phyloP scores from a whole-genome alignment of 2,888 invertebrate species.

The Mechanitis messenoides region DNA sequence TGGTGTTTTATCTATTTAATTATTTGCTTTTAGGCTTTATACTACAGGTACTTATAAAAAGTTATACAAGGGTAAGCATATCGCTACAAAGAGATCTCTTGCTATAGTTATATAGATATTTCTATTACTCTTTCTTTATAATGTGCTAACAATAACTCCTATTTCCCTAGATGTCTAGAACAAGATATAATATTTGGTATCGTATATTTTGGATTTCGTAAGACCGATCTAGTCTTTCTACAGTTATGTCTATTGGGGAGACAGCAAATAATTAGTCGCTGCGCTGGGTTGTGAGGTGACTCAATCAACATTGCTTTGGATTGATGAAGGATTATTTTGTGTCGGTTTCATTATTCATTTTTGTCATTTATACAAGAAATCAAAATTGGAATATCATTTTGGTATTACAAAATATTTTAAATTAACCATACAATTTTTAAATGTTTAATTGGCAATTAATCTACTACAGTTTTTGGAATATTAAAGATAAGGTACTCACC shows the following conservation, averaged over 20 bases:
- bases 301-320: conserved; percentile 43
- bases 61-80: too few relatives aligned
- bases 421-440: neutral
- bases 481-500: conserved; percentile 17
- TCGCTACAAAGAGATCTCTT: too few relatives aligned
- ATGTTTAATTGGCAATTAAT: neutral
- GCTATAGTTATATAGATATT: too few relatives aligned
- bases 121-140: too few relatives aligned
- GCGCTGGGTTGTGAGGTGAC: conserved; percentile 38
- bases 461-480: neutral
- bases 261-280: conserved; percentile 42
- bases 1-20: too few relatives aligned
- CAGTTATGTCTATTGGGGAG: conserved; percentile 20
- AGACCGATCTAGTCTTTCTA: conserved; percentile 14
- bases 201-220: neutral
- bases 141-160: too few relatives aligned
- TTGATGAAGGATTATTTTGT: conserved; percentile 33
- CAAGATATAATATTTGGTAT: neutral
- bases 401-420: neutral
- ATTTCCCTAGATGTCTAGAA: too few relatives aligned
- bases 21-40: too few relatives aligned
- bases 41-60: too few relatives aligned
- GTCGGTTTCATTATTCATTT: conserved; percentile 24
- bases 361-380: conserved; percentile 22
- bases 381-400: neutral